Conservation (phyloP, 2,888 invertebrate species). For the Panopea generosa region DNA sequence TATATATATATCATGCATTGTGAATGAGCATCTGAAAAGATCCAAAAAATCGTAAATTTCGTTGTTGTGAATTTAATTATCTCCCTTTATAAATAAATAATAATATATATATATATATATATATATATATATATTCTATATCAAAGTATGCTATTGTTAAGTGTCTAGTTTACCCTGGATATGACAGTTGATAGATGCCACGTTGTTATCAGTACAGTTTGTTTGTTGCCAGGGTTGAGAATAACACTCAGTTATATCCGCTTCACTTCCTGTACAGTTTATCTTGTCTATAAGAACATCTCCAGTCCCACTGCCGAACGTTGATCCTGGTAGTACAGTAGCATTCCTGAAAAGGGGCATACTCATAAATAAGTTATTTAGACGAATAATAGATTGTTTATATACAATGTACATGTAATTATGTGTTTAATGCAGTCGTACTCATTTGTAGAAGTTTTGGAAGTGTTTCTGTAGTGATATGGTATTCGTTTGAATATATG, state of each 20-base stretch:
- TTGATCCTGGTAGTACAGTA: neutral
- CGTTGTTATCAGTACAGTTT: neutral
- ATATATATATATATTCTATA: too few relatives aligned
- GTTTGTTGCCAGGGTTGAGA: neutral
- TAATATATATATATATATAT: too few relatives aligned
- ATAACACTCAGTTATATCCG: neutral
- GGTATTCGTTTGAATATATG: too few relatives aligned
- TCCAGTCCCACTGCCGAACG: neutral
- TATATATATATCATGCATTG: too few relatives aligned
- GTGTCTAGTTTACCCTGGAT: neutral
- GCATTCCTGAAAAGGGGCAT: neutral
- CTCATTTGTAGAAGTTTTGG: too few relatives aligned
- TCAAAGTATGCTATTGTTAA: neutral
- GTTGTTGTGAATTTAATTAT: too few relatives aligned
- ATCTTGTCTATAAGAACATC: neutral
- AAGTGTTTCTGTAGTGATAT: too few relatives aligned
- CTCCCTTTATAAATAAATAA: too few relatives aligned
- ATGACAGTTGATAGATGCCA: neutral
- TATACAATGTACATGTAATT: neutral
- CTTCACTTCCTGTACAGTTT: conserved; percentile 1
- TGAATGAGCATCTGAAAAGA: too few relatives aligned
- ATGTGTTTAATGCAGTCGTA: too few relatives aligned
- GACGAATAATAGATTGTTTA: neutral
- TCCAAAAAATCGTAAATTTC: too few relatives aligned
- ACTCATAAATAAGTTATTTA: neutral